Evolutionary conservation across 92 coral and sea anemone genomes (phyloP).

Genomic region (Galaxea fascicularis): DNA sequence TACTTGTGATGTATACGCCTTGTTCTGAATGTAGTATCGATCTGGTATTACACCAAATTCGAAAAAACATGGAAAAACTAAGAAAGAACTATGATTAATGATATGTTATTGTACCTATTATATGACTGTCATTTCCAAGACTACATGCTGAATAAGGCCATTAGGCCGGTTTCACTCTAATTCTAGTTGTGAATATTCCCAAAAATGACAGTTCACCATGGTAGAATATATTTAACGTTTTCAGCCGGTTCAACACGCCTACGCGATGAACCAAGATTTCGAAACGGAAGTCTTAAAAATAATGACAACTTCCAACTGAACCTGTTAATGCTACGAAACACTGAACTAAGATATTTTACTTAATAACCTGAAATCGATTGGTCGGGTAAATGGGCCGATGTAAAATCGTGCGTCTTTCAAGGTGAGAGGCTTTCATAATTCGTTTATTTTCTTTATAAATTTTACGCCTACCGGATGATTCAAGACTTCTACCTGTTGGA

Average conservation of each 20-base stretch:
- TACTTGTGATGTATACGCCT: too few relatives aligned
- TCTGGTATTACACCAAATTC: background rate
- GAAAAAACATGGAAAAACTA: background rate
- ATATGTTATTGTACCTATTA: background rate
- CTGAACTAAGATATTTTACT: too few relatives aligned
- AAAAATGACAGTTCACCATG: background rate
- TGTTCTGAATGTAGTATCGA: too few relatives aligned
- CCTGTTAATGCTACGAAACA: too few relatives aligned
- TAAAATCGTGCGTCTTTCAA: background rate
- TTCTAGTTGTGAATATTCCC: background rate
- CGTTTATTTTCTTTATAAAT: background rate
- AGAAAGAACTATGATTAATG: background rate
- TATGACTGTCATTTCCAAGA: background rate
- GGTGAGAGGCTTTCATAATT: background rate
- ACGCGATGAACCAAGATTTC: background rate
- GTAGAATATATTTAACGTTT: background rate
- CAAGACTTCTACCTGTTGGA: background rate
- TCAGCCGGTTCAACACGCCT: background rate
- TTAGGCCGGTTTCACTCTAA: background rate
- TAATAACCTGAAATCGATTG: background rate
- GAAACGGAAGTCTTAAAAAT: background rate
- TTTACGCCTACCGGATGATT: background rate
- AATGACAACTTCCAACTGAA: too few relatives aligned
- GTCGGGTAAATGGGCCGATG: background rate
- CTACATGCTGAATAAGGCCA: background rate